Conservation (phyloP, 92 coral and sea anemone genomes). For the Paramuricea clavata region DNA sequence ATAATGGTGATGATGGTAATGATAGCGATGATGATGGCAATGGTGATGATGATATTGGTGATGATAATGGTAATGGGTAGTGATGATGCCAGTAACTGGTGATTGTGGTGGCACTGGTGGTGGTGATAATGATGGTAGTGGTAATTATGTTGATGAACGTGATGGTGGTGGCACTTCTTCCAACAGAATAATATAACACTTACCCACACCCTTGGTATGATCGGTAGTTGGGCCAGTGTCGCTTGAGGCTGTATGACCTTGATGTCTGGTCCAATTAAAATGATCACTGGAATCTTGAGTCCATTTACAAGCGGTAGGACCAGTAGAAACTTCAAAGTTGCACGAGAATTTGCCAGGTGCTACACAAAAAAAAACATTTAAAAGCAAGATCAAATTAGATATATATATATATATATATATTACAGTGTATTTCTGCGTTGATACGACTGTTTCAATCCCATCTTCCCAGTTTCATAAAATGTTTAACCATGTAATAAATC, state of each 20-base stretch:
- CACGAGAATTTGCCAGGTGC: slow-evolving; percentile 68
- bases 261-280: slow-evolving; percentile 95
- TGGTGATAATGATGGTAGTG: background rate
- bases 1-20: no score
- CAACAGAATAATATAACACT: slow-evolving; percentile 11
- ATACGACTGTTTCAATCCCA: no score
- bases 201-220: slow-evolving; percentile 91
- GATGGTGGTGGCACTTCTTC: background rate
- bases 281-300: slow-evolving; percentile 80
- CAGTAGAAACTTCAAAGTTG: slow-evolving; percentile 77
- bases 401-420: no score
- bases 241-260: slow-evolving; percentile 83
- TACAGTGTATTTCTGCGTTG: no score
- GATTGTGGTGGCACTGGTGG: background rate
- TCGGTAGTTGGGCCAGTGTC: slow-evolving; percentile 87
- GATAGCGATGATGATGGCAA: background rate
- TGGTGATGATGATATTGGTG: background rate
- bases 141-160: background rate
- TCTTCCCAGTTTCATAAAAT: no score
- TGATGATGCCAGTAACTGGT: no score
- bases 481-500: no score
- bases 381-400: background rate
- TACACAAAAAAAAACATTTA: no score
- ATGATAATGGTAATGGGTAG: background rate
- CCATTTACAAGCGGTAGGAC: slow-evolving; percentile 63